Base-by-base conservation (phyloP, 2,888 invertebrate species). In the Megalurothrips usitatus region DNA sequence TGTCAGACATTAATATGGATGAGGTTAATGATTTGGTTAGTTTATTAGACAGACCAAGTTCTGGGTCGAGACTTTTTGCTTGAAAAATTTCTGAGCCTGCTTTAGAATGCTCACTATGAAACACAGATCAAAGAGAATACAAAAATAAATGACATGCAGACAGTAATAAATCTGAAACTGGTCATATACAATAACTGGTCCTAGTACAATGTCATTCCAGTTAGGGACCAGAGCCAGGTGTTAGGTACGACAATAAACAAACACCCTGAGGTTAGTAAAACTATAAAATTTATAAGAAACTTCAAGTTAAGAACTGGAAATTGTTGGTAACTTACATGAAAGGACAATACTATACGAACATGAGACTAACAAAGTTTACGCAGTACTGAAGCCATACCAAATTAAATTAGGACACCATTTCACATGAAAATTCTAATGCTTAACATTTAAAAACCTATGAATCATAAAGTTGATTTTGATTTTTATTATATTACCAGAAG, bases 101-200 rank as follows among this genome's bases (percentile, higher is more conserved):
- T 52, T 52, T 52, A 17, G 12, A 58, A 58, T 14, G 17, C n/a
- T 58, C 1, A 17, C 14, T n/a, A 58, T 6, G 6, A 14, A 58
- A 23, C 9, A 26, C 26, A 23, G 1, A 8, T 75, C 9, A 26
- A 0, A 12, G 12, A 75, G 12, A 11, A 26, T 11, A 23, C 6
- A 75, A 75, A 26, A 12, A 26, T 2, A 23, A 9, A 23, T 10
- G 26, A 75, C 9, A 58, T 75, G 12, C 68, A 75, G 23, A 75
- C 11, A 0, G 0, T 12, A 26, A n/a, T 26, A 10, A 8, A 26
- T 26, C 68, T 23, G 68, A 75, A 75, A 75, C 68, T 75, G 68
- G 68, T 9, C 68, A 75, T 26, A 10, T 26, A 75, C 68, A 75
- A 26, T 26, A 75, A 75, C 68, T 75, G 68, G 68, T 75, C 68